Conservation (phyloP, 2,888 invertebrate genomes). For the Rotaria sp. region DNA sequence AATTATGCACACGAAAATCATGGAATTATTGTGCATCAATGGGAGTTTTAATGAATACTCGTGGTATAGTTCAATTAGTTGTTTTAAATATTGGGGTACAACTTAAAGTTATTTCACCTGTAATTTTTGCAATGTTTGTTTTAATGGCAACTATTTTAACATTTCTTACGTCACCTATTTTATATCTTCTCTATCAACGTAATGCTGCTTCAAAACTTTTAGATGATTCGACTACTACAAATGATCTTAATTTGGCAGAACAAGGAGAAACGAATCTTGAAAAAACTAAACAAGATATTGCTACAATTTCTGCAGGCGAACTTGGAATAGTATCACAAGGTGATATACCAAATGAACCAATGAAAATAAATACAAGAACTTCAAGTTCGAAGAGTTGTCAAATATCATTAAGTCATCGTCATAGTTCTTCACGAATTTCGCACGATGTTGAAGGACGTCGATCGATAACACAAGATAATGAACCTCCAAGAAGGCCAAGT, state of each 20-base stretch:
- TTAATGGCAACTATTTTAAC: conserved; percentile 6
- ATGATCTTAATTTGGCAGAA: not conserved
- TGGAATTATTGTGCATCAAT: not conserved
- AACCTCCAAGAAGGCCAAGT: too few species aligned
- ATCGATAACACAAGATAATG: too few species aligned
- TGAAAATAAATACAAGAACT: too few species aligned
- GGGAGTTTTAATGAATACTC: conserved; percentile 10
- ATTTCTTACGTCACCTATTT: not conserved
- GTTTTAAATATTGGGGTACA: not conserved
- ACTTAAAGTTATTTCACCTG: not conserved
- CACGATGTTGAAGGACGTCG: too few species aligned
- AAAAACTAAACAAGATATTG: not conserved
- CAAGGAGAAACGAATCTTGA: not conserved
- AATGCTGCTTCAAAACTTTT: not conserved
- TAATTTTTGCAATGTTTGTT: conserved; percentile 1
- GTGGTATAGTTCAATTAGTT: conserved; percentile 14
- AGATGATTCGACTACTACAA: not conserved
- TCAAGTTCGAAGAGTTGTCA: too few species aligned
- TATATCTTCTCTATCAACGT: not conserved
- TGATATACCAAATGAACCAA: too few species aligned
- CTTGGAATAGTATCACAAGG: too few species aligned
- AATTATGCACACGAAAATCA: not conserved
- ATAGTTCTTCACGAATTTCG: too few species aligned
- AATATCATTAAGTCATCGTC: too few species aligned
- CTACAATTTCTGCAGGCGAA: too few species aligned